These are phyloP conservation scores for Turritopsis rubra DNA, from an alignment of 30 jellyfish, hydroid and myxozoan species.

Conservation along the genomic window DNA sequence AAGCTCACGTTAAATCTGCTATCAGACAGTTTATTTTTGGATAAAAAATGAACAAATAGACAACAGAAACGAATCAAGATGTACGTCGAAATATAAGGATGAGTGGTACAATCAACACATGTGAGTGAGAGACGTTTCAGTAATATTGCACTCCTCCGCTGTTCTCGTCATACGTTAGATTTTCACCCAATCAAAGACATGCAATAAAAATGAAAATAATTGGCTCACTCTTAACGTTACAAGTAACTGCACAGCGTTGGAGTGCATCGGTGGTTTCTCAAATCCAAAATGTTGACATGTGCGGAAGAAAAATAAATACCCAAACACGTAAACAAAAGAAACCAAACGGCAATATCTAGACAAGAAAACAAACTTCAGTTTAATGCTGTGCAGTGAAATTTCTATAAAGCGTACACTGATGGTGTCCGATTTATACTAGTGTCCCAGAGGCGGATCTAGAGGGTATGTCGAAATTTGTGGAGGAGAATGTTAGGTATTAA, in stretches of 20 bases:
- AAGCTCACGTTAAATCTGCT: too few species aligned
- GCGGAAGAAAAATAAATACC: conserved; percentile 82
- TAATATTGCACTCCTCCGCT: background rate
- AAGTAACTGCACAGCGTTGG: conserved; percentile 90
- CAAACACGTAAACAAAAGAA: conserved; percentile 74
- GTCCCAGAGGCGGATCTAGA: too few species aligned
- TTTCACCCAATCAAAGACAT: background rate
- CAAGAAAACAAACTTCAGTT: background rate
- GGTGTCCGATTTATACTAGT: too few species aligned
- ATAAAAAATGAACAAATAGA: too few species aligned
- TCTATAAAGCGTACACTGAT: background rate
- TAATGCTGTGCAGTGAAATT: too few species aligned
- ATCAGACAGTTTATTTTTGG: too few species aligned
- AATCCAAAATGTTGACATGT: conserved; percentile 79
- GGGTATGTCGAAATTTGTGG: too few species aligned
- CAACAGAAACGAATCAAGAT: too few species aligned
- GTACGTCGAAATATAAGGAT: too few species aligned
- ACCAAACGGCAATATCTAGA: conserved; percentile 71
- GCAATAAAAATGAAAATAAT: background rate
- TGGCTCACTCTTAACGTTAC: conserved; percentile 54
- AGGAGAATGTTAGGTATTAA: too few species aligned
- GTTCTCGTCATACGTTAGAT: background rate
- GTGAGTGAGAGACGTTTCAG: too few species aligned
- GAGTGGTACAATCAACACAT: too few species aligned
- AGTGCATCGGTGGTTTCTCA: conserved; percentile 69